Conservation (phyloP, 2,113 vertebrate species). For the Podarcis raffonei region DNA sequence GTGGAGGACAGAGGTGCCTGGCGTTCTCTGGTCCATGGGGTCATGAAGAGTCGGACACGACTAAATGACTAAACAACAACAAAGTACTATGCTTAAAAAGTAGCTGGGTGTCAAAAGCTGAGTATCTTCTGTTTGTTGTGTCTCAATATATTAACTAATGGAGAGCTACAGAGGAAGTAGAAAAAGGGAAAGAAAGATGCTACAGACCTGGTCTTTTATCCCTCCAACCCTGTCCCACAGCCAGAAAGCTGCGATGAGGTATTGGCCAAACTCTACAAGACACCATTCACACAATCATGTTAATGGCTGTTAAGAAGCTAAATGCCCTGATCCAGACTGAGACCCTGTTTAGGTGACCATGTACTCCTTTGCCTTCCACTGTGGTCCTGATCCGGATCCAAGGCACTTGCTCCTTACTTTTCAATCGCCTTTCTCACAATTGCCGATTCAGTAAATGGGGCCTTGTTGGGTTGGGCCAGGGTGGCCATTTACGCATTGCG, state of each 20-base stretch:
- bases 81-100: not conserved
- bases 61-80: too few species aligned
- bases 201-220: not conserved
- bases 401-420: too few species aligned
- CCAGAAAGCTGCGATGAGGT: not conserved
- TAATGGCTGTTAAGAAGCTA: too few species aligned
- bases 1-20: too few species aligned
- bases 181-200: not conserved
- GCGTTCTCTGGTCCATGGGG: too few species aligned
- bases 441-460: too few species aligned
- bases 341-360: not conserved
- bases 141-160: not conserved
- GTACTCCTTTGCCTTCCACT: not conserved
- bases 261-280: not conserved
- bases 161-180: not conserved
- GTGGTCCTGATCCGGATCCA: not conserved
- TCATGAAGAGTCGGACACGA: too few species aligned
- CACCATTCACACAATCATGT: too few species aligned
- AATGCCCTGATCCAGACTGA: too few species aligned
- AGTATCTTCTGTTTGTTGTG: not conserved
- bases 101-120: not conserved
- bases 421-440: too few species aligned
- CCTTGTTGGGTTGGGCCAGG: too few species aligned
- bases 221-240: not conserved
- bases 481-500: too few species aligned